These are phyloP conservation scores for Herpetotheres cachinnans DNA, from an alignment of 2,113 vertebrate species.

Conservation along the genomic window DNA sequence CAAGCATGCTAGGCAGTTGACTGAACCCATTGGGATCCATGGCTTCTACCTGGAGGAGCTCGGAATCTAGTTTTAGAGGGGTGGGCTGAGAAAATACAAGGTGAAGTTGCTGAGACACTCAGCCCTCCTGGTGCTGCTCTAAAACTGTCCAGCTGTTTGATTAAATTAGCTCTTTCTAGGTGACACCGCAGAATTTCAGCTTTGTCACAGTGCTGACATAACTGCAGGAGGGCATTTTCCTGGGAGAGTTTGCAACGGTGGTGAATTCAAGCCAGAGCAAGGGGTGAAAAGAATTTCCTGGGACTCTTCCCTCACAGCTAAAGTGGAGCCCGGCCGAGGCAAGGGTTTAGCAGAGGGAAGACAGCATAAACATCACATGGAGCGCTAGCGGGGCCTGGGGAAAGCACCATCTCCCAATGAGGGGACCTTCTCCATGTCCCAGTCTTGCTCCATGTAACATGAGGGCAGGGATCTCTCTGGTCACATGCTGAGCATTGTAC, in stretches of 20 bases:
- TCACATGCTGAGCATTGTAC: neutral
- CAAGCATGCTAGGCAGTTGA: neutral
- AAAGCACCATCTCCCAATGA: neutral
- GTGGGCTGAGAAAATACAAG: neutral
- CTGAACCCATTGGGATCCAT: neutral
- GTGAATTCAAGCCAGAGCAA: neutral
- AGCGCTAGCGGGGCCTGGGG: neutral
- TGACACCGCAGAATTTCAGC: neutral
- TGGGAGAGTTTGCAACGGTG: neutral
- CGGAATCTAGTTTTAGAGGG: neutral
- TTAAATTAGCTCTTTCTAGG: neutral
- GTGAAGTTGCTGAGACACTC: neutral
- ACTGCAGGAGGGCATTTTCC: neutral
- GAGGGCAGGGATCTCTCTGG: neutral
- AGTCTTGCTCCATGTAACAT: neutral
- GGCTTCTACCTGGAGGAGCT: neutral
- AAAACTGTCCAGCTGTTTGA: neutral
- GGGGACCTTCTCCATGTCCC: neutral
- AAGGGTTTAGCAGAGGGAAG: neutral
- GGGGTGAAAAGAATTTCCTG: neutral
- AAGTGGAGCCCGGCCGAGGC: neutral
- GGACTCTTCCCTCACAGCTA: neutral
- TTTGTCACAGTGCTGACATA: neutral
- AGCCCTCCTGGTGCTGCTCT: neutral
- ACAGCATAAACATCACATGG: neutral